Evolutionary conservation across 2,888 invertebrate genomes (phyloP), one percentile per base, ranked within the genome.

Genomic region (Sphinx pinastri): DNA sequence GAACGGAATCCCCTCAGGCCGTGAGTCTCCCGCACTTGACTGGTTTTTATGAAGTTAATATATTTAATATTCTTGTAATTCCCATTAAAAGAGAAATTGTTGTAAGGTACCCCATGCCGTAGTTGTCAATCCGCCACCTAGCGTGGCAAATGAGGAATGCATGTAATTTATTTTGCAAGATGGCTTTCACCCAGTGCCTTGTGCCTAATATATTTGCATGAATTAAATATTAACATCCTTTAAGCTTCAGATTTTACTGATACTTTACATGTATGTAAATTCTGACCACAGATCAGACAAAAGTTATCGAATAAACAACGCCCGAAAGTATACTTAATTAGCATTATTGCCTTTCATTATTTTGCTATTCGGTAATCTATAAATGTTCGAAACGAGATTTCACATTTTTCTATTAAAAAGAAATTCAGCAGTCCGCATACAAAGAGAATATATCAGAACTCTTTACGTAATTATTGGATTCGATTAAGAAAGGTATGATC

Each of bases 51-150:
- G 4, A 12, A 19, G 25, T 11, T 12, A 57, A 57, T 31, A 25
- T 57, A 4, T 10, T 57, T 25, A 57, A 57, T 31, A 25, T 57
- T 13, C 25, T 57, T 25, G 25, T 57, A 25, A 57, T 31, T 57
- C 13, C 25, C 25, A 54, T 45, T 10, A 47, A 60, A 47, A 60
- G 16, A n/a, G 60, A 60, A 47, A 47, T 16, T 47, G 45, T 60
- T 60, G 60, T 12, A 47, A 60, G 45, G 47, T 58, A 14, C 47
- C 31, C 49, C 13, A 47, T 60, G 49, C 45, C 69, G 58, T 55
- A 51, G 47, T 69, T 68, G 71, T 68, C 69, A 63, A 71, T 76
- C 60, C 70, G 68, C 72, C 70, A 74, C 63, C 58, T 49, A 31
- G 31, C 60, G 60, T 60, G n/a, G 60, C 47, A 47, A 60, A 60